phyloP scores from a whole-genome alignment of 2,113 vertebrate genomes.

The Mesembrinibis cayennensis region DNA sequence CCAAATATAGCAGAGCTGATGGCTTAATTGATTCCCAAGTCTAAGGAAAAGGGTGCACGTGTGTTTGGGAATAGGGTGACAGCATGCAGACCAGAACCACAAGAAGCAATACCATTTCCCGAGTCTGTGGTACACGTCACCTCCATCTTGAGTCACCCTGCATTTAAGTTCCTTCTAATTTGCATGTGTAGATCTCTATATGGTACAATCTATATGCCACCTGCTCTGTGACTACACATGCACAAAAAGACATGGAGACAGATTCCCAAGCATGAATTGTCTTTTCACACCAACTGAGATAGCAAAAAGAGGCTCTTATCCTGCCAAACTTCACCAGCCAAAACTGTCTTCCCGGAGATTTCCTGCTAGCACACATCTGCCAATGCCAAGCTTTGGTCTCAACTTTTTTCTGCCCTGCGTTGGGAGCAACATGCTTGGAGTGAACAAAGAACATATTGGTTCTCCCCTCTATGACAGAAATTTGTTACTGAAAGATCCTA shows the following conservation, averaged over 20 bases:
- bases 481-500: neutral
- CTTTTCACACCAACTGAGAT: slow-evolving; percentile 10
- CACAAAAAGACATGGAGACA: neutral
- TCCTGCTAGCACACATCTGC: neutral
- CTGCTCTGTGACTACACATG: neutral
- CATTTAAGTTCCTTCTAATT: neutral
- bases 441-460: neutral
- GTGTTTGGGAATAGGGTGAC: neutral
- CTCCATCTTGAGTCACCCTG: neutral
- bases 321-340: slow-evolving; percentile 18
- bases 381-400: neutral
- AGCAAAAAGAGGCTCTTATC: neutral
- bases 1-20: neutral
- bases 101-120: neutral
- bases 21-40: neutral
- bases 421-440: neutral
- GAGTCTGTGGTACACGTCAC: neutral
- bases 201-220: neutral
- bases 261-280: neutral
- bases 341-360: neutral
- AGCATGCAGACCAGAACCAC: neutral
- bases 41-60: neutral
- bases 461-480: neutral
- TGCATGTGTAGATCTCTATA: neutral
- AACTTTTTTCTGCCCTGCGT: neutral